Conservation (phyloP, 1,140 invertebrate species). For the Aplysia californica region DNA sequence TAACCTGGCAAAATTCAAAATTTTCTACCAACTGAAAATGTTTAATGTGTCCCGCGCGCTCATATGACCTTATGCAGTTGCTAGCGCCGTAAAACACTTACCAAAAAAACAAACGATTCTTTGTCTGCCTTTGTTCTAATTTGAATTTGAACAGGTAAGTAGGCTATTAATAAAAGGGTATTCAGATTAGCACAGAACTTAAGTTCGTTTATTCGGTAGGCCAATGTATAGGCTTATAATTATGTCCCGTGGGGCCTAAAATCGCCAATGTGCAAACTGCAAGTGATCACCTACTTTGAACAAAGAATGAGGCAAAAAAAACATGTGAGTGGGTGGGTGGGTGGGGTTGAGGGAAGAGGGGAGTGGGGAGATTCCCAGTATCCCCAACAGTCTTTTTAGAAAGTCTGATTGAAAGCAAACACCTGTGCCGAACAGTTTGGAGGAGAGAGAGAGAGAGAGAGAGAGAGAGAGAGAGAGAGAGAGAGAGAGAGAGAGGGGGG, state of each 20-base stretch:
- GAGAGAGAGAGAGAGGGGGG: not conserved
- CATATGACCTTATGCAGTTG: no score
- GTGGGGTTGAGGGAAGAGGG: not conserved
- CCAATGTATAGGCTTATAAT: not conserved
- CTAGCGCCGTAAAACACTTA: no score
- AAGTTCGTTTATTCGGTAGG: not conserved
- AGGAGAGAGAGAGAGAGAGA: slow-evolving; percentile 3
- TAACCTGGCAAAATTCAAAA: no score
- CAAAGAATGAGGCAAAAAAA: not conserved
- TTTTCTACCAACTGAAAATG: no score
- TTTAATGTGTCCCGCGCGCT: no score
- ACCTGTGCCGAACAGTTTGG: not conserved
- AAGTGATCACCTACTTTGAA: slow-evolving; percentile 33
- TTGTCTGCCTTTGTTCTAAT: no score
- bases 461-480: slow-evolving; percentile 17
- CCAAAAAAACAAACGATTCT: no score
- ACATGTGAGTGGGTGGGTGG: not conserved
- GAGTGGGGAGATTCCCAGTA: no score
- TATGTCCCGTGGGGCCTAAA: not conserved
- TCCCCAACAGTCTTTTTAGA: not conserved
- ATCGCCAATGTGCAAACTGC: slow-evolving; percentile 64
- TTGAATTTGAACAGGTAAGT: no score
- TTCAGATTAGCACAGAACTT: no score
- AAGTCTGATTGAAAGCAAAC: not conserved
- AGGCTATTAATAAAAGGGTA: no score